Base-by-base conservation (phyloP, 1,140 invertebrate species). In the Nasonia vitripennis region DNA sequence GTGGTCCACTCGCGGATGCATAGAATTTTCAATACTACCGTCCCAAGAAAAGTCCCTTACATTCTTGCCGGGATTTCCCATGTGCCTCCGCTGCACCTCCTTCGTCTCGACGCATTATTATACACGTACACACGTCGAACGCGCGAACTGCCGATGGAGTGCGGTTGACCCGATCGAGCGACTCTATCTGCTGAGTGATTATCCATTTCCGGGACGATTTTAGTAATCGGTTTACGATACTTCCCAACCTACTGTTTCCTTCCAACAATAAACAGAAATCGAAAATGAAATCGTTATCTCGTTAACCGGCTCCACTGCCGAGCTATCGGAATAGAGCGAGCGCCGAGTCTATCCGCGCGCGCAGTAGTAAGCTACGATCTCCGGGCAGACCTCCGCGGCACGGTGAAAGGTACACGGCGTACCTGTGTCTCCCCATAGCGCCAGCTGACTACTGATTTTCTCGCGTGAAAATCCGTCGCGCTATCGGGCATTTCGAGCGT, bases 1-100 rank as follows among this genome's bases (percentile, higher is more conserved):
- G 37, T 17, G 48, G 78, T 84, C 78, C 78, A 85, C 86, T 87
- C 68, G 78, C 68, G 74, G 80, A 86, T 87, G 84, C 86, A 87
- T 84, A 84, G 84, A 87, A 87, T 84, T 84, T 86, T 86, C 84
- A 87, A 87, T 87, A 74, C 70, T 80, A 3, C 73, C n/a, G 10
- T 41, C 31, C 17, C 62, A 23, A 70, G 70, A 27, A 86, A 80
- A 55, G 34, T 62, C 41, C 71, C n/a, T 41, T 80, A 70, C 34
- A 81, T 83, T 85, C 70, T 67, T 74, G 11, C 31, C 51, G 20
- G 68, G 73, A 87, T 87, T 87, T 87, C 87, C 84, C 87, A 86
- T 78, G 87, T 84, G 51, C 27, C 10, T 62, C 4, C 20, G 55
- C 55, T 62, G 6, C 20, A n/a, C 55, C 55, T 20, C 6, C 55